Percentiles rank a stretch among this genome's conserved stretches.
Evolutionary conservation across 2,113 vertebrate genomes (phyloP).

Genomic region (Hippocampus guttulatus): DNA sequence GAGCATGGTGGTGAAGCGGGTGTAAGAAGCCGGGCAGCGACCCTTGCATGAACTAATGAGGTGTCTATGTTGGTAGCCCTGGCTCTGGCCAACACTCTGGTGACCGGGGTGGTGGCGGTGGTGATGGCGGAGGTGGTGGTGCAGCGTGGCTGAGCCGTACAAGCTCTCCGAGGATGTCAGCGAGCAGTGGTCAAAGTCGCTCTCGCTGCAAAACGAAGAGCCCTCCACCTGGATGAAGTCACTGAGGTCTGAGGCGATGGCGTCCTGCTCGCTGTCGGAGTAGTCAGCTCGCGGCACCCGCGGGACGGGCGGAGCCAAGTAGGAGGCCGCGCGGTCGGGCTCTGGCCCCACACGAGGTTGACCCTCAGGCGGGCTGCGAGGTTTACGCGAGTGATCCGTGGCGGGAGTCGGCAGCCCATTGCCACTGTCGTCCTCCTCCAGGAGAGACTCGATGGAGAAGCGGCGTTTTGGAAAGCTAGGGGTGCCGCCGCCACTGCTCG

Average conservation of each 20-base stretch:
- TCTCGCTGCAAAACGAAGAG: conserved; percentile 95
- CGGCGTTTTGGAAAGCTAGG: conserved; percentile 76
- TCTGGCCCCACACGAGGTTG: conserved; percentile 61
- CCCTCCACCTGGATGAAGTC: conserved; percentile 91
- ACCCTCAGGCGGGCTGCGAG: conserved; percentile 73
- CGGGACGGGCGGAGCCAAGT: conserved; percentile 36
- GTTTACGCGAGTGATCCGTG: conserved; percentile 46
- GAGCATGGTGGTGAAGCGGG: conserved; percentile 93
- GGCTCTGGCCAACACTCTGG: conserved; percentile 73
- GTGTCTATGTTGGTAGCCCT: conserved; percentile 87
- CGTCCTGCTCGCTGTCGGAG: conserved; percentile 91
- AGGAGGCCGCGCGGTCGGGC: conserved; percentile 29
- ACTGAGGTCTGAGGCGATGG: conserved; percentile 85
- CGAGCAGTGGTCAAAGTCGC: conserved; percentile 93
- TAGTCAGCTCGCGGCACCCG: conserved; percentile 68
- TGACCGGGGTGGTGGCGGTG: conserved; percentile 79
- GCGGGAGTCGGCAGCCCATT: conserved; percentile 31
- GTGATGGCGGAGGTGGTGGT: conserved; percentile 79
- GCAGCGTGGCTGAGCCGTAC: conserved; percentile 81
- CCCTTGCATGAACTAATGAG: conserved; percentile 94
- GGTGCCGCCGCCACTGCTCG: conserved; percentile 69
- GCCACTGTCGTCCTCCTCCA: conserved; percentile 79
- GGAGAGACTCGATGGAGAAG: conserved; percentile 88
- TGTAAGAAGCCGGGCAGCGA: conserved; percentile 91
- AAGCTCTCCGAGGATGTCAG: conserved; percentile 91